Evolutionary conservation across 1,140 invertebrate genomes (phyloP), one percentile per base, ranked within the genome.

Genomic region (Papilio polyxenes): DNA sequence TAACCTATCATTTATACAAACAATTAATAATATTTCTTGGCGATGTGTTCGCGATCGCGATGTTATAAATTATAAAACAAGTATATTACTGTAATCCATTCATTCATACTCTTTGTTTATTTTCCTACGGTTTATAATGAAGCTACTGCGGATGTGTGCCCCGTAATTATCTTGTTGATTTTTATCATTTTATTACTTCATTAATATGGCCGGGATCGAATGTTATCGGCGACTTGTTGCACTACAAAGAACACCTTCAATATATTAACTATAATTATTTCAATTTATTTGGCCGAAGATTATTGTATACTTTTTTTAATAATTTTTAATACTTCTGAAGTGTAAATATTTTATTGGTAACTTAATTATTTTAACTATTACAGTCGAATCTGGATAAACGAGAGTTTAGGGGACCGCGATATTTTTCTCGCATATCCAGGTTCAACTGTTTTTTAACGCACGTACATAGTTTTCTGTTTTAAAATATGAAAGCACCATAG

Each of bases 91-190:
- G 40, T 48, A 48, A 48, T 75, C 6, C 20, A 40, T 72, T 31
- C 74, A 48, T 75, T 44, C 74, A n/a, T 37, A 75, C 23, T 40
- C 65, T 72, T 48, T 75, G 74, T 75, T 75, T 75, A 75, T 75
- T 75, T 75, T 75, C 40, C n/a, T 48, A 44, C 15, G 17, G 74
- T 15, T 44, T 75, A 40, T 48, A 40, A 75, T 75, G 3, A 37
- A 49, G 44, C 74, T 75, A 75, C 74, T 75, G 40, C 74, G 74
- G 37, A 75, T 75, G 74, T 48, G 37, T n/a, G 74, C 5, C 17
- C 13, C 8, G 40, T 75, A 44, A 75, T 44, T n/a, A 37, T 75
- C 37, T 37, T 49, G 74, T 75, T 49, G 74, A 59, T 20, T 59
- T 59, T 59, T 20, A 59, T 59, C 56, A 59, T 8, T 59, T 59